Conservation (phyloP, 1,140 invertebrate species). For the Apis mellifera region DNA sequence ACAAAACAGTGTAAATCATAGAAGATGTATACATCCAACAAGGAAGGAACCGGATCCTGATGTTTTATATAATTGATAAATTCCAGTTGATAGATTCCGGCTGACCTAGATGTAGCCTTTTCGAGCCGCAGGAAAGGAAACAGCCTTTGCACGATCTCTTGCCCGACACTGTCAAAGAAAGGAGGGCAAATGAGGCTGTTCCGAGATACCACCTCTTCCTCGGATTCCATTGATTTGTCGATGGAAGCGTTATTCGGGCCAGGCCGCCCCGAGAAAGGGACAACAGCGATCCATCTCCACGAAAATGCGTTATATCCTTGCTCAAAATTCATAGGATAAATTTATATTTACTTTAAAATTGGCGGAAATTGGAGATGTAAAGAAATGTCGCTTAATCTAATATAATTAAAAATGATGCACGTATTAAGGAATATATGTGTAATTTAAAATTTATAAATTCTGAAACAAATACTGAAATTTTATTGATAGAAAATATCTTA, state of each 20-base stretch:
- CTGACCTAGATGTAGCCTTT: constrained; percentile 67
- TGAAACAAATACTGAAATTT: too few relatives aligned
- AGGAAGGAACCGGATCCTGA: constrained; percentile 14
- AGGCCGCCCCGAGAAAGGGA: constrained; percentile 26
- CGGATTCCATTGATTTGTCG: constrained; percentile 65
- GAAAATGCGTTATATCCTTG: neutral
- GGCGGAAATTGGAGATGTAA: too few relatives aligned
- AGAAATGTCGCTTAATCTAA: too few relatives aligned
- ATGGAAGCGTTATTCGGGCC: constrained; percentile 57
- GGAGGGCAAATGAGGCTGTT: constrained; percentile 47
- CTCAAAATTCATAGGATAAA: too few relatives aligned
- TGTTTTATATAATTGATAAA: constrained; percentile 71
- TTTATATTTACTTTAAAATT: too few relatives aligned
- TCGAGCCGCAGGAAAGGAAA: neutral
- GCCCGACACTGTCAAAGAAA: constrained; percentile 45
- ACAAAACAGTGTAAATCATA: too few relatives aligned
- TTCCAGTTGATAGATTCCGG: constrained; percentile 64
- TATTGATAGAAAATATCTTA: too few relatives aligned
- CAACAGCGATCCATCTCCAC: constrained; percentile 4
- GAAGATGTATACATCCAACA: too few relatives aligned
- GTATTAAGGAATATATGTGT: too few relatives aligned
- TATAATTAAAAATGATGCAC: too few relatives aligned
- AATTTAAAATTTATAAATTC: too few relatives aligned
- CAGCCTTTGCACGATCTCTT: constrained; percentile 36
- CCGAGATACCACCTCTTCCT: constrained; percentile 65